Conservation (phyloP, 2,888 invertebrate species). For the Pseudococcus longispinus region DNA sequence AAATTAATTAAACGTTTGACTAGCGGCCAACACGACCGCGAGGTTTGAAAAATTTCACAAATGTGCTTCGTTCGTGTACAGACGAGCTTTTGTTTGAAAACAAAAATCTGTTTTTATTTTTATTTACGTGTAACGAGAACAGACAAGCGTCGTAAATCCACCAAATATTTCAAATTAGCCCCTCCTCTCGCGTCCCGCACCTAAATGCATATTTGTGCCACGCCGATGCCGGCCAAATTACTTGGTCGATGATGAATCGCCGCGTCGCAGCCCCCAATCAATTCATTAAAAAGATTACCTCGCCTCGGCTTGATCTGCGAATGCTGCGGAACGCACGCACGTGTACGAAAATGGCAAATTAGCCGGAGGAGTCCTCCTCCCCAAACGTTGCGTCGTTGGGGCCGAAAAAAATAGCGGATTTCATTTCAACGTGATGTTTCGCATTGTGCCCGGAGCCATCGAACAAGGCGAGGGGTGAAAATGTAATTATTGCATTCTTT, state of each 20-base stretch:
- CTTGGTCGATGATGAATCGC: background rate
- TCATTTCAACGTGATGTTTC: background rate
- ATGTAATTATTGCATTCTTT: background rate
- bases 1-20: conserved; percentile 42
- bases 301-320: background rate
- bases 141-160: conserved; percentile 43
- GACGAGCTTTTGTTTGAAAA: conserved; percentile 40
- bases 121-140: background rate
- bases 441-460: too few species aligned
- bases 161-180: background rate
- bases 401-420: background rate
- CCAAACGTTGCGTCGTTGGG: background rate
- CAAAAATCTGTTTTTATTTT: conserved; percentile 45
- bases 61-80: conserved; percentile 8
- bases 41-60: conserved; percentile 25
- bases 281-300: background rate
- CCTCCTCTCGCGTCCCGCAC: background rate
- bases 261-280: background rate
- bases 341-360: background rate
- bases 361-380: background rate
- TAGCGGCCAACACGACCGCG: background rate
- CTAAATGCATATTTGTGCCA: conserved; percentile 5
- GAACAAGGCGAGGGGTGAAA: too few species aligned
- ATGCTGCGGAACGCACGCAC: background rate
- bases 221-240: background rate